Evolutionary conservation across 2,888 invertebrate species (phyloP).

Genomic region (Pachliopta kotzebuea): DNA sequence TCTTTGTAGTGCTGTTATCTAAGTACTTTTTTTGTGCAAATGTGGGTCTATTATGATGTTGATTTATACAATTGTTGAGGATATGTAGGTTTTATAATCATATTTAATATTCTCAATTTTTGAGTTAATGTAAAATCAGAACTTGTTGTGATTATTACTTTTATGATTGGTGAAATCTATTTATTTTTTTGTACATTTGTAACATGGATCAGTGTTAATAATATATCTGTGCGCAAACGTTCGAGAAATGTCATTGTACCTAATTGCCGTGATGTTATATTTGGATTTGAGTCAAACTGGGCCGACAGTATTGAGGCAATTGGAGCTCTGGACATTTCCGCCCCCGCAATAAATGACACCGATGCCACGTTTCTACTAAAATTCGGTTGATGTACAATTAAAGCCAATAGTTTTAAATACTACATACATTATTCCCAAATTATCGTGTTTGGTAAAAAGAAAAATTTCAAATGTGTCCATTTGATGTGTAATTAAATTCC

Average conservation of each 20-base stretch:
- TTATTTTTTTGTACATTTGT: too few relatives aligned
- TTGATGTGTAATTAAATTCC: slow-evolving; percentile 11
- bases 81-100: too few relatives aligned
- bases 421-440: background rate
- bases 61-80: too few relatives aligned
- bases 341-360: slow-evolving; percentile 7
- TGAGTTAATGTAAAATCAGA: too few relatives aligned
- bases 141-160: background rate
- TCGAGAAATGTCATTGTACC: slow-evolving; percentile 12
- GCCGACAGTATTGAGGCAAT: slow-evolving; percentile 19
- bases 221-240: background rate
- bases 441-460: background rate
- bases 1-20: background rate
- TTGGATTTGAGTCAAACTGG: slow-evolving; percentile 27
- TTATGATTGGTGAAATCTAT: background rate
- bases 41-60: too few relatives aligned
- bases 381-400: background rate
- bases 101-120: too few relatives aligned
- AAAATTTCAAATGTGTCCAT: background rate
- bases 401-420: background rate
- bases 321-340: slow-evolving; percentile 18
- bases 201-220: background rate
- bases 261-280: slow-evolving; percentile 24
- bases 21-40: background rate
- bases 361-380: slow-evolving; percentile 1